A percentile compares a stretch with the other conserved stretches of the same genome.
Evolutionary conservation across 2,113 vertebrate genomes (phyloP).

Genomic region (Trinectes maculatus): DNA sequence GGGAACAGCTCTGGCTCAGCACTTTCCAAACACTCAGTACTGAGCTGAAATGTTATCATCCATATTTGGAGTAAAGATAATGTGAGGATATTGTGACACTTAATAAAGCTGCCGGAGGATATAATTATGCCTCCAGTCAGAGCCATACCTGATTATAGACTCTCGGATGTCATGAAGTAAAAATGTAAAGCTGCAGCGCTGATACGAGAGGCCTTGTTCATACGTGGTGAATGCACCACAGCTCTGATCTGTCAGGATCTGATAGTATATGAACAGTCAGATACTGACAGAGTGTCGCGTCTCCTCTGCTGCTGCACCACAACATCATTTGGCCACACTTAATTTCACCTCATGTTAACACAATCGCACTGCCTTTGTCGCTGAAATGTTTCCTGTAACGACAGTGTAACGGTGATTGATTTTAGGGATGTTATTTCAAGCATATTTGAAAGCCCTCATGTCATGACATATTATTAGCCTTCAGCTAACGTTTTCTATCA

Average conservation of each 20-base stretch:
- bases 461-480: too few relatives aligned
- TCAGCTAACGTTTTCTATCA: constrained; percentile 20
- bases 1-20: constrained; percentile 42
- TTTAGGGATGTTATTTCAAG: constrained; percentile 12
- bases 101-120: constrained; percentile 22
- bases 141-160: not conserved
- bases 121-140: not conserved
- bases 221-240: too few relatives aligned
- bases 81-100: constrained; percentile 1
- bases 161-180: not conserved
- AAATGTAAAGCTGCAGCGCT: not conserved
- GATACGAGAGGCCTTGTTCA: not conserved
- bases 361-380: constrained; percentile 3
- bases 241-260: too few relatives aligned
- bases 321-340: too few relatives aligned
- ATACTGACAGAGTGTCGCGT: too few relatives aligned
- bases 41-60: constrained; percentile 9
- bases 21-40: constrained; percentile 34
- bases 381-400: constrained; percentile 44
- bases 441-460: constrained; percentile 26
- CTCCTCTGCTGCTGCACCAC: too few relatives aligned
- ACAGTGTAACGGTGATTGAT: constrained; percentile 28
- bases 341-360: too few relatives aligned
- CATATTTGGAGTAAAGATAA: constrained; percentile 15
- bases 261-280: too few relatives aligned